Percentiles rank a stretch among this genome's conserved stretches.
Conservation (phyloP, 2,797 vertebrate genomes). For the Xenops minutus region DNA sequence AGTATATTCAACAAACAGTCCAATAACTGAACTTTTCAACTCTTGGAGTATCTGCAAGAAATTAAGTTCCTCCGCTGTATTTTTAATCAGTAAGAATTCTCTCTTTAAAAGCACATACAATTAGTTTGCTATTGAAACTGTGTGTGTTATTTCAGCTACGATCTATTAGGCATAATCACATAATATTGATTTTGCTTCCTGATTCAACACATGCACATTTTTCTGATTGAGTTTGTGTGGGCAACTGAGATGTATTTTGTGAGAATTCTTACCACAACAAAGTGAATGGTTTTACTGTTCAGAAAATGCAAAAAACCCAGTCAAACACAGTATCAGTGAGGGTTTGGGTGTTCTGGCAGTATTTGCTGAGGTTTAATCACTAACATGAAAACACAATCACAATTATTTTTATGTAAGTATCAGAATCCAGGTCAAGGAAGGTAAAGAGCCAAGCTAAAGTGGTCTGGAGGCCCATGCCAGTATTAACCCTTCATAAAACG, state of each 20-base stretch:
- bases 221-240: not conserved
- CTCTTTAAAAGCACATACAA: not conserved
- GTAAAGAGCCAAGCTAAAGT: not conserved
- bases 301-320: not conserved
- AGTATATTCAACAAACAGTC: not conserved
- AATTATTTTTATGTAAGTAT: not conserved
- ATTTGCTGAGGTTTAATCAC: not conserved
- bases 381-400: not conserved
- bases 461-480: not conserved
- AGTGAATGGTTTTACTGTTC: not conserved
- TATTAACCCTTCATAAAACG: not conserved
- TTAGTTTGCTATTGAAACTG: not conserved
- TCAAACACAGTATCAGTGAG: not conserved
- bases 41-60: not conserved
- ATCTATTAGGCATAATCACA: not conserved
- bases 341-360: not conserved
- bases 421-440: not conserved
- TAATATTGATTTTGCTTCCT: not conserved
- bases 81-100: not conserved
- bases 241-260: not conserved
- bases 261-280: not conserved
- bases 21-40: not conserved
- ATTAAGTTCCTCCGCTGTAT: not conserved
- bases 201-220: slow-evolving; percentile 1
- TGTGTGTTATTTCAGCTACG: not conserved